A percentile compares a stretch with the other conserved stretches of the same genome.
Conservation (phyloP, 2,888 invertebrate genomes). For the Philhelius pedissequus region DNA sequence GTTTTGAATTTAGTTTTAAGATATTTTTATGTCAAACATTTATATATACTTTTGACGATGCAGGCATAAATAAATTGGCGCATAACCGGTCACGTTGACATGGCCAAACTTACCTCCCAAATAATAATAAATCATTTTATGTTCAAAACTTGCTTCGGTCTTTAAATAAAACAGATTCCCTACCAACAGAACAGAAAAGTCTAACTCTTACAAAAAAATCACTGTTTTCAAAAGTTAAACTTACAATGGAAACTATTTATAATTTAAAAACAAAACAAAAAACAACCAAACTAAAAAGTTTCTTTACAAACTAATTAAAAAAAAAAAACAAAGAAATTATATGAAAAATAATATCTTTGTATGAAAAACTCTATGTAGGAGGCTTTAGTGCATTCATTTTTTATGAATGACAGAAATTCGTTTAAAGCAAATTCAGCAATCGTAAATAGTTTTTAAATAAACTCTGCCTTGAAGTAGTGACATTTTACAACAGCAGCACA, state of each 20-base stretch:
- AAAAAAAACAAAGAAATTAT: not conserved
- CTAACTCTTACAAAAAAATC: not conserved
- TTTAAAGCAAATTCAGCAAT: constrained; percentile 22
- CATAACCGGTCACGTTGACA: not conserved
- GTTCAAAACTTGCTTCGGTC: not conserved
- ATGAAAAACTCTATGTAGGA: constrained; percentile 1
- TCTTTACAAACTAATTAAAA: constrained; percentile 20
- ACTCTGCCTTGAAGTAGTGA: constrained; percentile 1
- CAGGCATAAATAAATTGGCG: too few species aligned
- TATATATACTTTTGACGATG: too few species aligned
- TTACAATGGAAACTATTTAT: constrained; percentile 12
- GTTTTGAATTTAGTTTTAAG: too few species aligned
- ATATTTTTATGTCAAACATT: too few species aligned
- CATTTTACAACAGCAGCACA: not conserved
- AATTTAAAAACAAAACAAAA: not conserved
- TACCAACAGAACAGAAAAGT: not conserved
- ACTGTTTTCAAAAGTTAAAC: not conserved
- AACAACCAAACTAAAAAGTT: not conserved
- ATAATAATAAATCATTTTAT: not conserved
- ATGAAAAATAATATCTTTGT: constrained; percentile 14
- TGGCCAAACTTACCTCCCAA: not conserved
- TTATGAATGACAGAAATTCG: not conserved
- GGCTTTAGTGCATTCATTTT: not conserved
- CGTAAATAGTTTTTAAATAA: constrained; percentile 21
- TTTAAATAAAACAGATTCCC: not conserved